Evolutionary conservation across 2,797 vertebrate species (phyloP), one percentile per base, ranked within the genome.

Genomic region (Rhodeus uyekii): DNA sequence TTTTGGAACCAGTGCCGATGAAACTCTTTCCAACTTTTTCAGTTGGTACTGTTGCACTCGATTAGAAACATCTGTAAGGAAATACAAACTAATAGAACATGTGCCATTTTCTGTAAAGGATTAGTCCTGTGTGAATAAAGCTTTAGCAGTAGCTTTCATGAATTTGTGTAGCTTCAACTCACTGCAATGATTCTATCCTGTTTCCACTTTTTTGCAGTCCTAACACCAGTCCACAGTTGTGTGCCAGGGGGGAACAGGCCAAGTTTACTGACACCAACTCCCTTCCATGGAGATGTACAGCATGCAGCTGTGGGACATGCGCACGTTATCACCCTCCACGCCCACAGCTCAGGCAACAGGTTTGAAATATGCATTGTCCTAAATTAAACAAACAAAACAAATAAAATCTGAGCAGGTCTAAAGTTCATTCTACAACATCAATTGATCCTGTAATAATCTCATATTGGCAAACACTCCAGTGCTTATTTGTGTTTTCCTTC

Each of bases 161-260:
- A 14, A 27, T 27, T n/a, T 27, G 55, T 10, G 24, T 29, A 29
- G 55, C 13, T 60, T 2, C 13, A 27, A 6, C 55, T 58, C 12
- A 58, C 50, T n/a, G 50, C 22, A 19, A 32, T 38, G 3, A 19
- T 48, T 67, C 10, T 53, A 22, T 16, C 9, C 32, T 19, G 6
- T 67, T 53, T 53, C 22, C 22, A 76, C 32, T 84, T 53, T 58
- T 69, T 90, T 90, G 82, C 84, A 95, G 94, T 95, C n/a, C 88
- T 91, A 32, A 27, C 88, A 60, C n/a, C 92, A 0, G 65, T 91
- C 46, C 50, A 86, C 0, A 88, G 14, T 76, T 95, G 93, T 83
- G 80, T 85, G 29, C 19, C 24, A 0, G 93, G 92, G 24, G 73
- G 85, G 0, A 69, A 87, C 36, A 82, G 36, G 73, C 93, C 93